phyloP scores from a whole-genome alignment of 2,888 invertebrate genomes.

The Volucella bombylans region DNA sequence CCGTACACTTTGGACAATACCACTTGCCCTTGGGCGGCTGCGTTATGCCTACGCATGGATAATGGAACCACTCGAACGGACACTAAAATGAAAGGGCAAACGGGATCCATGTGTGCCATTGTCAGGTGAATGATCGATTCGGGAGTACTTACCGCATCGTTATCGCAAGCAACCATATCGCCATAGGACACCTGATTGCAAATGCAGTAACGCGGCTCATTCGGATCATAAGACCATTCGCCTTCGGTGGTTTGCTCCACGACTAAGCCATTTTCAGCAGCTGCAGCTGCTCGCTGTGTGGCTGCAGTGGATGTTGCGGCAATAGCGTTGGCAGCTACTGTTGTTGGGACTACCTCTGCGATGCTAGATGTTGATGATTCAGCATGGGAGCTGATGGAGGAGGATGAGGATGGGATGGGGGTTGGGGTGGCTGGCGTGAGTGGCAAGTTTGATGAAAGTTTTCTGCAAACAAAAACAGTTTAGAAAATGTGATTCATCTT shows the following conservation, averaged over 20 bases:
- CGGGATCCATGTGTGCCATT: constrained; percentile 55
- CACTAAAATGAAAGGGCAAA: constrained; percentile 86
- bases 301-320: constrained; percentile 73
- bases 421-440: constrained; percentile 75
- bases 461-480: constrained; percentile 74
- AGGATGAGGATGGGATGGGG: constrained; percentile 80
- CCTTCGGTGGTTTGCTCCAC: constrained; percentile 84
- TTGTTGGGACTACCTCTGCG: constrained; percentile 57
- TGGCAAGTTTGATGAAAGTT: constrained; percentile 76
- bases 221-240: constrained; percentile 97
- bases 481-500: not conserved
- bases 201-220: constrained; percentile 97
- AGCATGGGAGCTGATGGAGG: constrained; percentile 78
- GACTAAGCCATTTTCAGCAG: constrained; percentile 79
- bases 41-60: constrained; percentile 97
- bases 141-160: constrained; percentile 90
- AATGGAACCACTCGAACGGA: constrained; percentile 99
- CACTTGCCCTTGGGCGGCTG: constrained; percentile 99
- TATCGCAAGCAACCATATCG: constrained; percentile 99
- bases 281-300: constrained; percentile 76
- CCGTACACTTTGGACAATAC: constrained; percentile 98
- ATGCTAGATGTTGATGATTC: constrained; percentile 72
- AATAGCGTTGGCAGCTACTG: constrained; percentile 69
- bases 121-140: constrained; percentile 21
- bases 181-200: constrained; percentile 99